Percentiles rank a stretch among this genome's conserved stretches.
Conservation (phyloP, 2,113 vertebrate species). For the Oryzias melastigma region DNA sequence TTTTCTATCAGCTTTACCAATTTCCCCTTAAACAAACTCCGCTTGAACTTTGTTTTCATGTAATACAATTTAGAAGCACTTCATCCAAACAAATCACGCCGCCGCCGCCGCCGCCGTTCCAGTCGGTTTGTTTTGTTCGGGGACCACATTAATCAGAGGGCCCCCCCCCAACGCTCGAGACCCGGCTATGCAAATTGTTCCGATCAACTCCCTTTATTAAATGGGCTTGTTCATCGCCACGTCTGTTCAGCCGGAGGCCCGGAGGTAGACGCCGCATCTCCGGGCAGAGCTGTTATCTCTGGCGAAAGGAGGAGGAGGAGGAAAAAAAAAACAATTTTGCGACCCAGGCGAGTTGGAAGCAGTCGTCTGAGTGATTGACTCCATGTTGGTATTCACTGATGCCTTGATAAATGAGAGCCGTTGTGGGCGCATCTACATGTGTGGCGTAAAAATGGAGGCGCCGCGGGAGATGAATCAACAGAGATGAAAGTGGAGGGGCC, state of each 20-base stretch:
- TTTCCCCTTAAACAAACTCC: background rate
- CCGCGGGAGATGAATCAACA: constrained; percentile 46
- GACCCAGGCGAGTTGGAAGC: constrained; percentile 11
- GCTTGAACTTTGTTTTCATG: constrained; percentile 10
- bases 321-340: constrained; percentile 9
- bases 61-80: constrained; percentile 37
- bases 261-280: constrained; percentile 23
- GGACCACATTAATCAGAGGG: constrained; percentile 53
- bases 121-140: constrained; percentile 55
- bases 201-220: constrained; percentile 61
- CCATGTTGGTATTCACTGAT: constrained; percentile 27
- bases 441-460: constrained; percentile 35
- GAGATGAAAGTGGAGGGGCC: constrained; percentile 36
- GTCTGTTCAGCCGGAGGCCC: constrained; percentile 38
- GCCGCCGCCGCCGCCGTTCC: constrained; percentile 16
- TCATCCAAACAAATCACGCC: constrained; percentile 32
- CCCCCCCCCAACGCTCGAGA: constrained; percentile 23
- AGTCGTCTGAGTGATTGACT: constrained; percentile 32
- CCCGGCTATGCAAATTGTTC: constrained; percentile 53
- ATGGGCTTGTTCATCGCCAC: constrained; percentile 43
- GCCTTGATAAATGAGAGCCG: constrained; percentile 27
- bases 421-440: constrained; percentile 44
- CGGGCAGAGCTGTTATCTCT: constrained; percentile 10
- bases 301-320: background rate
- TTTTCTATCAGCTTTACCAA: background rate